Conservation (phyloP, 2,113 vertebrate species). For the Rhombomys opimus region DNA sequence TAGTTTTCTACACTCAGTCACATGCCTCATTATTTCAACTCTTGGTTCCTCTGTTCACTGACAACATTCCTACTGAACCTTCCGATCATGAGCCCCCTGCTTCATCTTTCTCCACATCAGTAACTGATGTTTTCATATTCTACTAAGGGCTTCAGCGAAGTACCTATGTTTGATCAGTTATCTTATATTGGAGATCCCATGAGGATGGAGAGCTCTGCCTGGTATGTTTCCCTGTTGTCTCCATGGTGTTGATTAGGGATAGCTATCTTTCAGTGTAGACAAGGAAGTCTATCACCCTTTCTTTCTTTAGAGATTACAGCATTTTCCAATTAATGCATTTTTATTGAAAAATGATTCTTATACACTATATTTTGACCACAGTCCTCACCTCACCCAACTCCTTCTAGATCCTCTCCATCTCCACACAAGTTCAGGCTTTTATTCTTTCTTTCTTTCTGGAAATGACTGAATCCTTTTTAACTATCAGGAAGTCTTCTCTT, state of each 20-base stretch:
- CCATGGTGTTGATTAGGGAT: background rate
- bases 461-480: background rate
- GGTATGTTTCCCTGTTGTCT: background rate
- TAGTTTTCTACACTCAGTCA: background rate
- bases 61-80: background rate
- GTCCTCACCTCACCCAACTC: too few relatives aligned
- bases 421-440: background rate
- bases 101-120: constrained; percentile 7
- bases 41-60: background rate
- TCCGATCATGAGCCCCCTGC: background rate
- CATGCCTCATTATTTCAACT: background rate
- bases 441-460: background rate
- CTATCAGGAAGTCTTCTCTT: background rate
- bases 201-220: background rate
- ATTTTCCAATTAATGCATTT: background rate
- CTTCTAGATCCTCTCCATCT: background rate
- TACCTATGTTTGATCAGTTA: background rate
- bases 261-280: background rate
- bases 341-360: background rate
- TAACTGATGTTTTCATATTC: background rate
- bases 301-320: background rate
- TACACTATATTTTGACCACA: background rate
- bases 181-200: background rate
- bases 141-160: background rate
- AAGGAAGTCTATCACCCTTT: background rate